These are phyloP conservation scores for Phanerotoma sp. DNA, from an alignment of 2,888 invertebrate species.

Conservation along the genomic window DNA sequence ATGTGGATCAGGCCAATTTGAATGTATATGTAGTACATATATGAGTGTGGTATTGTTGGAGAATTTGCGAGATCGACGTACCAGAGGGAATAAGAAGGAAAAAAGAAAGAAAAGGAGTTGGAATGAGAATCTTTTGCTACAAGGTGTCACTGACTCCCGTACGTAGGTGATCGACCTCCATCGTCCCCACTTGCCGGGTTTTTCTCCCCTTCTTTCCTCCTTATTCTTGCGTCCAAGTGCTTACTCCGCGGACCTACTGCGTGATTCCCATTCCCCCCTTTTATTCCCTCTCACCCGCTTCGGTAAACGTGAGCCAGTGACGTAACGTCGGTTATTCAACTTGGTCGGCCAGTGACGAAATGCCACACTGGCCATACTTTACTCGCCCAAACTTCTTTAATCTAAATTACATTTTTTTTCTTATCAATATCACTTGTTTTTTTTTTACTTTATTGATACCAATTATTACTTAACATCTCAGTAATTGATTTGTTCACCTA, in stretches of 20 bases:
- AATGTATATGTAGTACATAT: neutral
- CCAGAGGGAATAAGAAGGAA: slow-evolving; percentile 3
- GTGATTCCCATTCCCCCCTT: neutral
- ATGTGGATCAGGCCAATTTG: neutral
- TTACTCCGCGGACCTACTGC: slow-evolving; percentile 19
- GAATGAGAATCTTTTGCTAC: slow-evolving; percentile 34
- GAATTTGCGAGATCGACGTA: neutral
- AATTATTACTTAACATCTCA: neutral
- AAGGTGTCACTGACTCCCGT: slow-evolving; percentile 58
- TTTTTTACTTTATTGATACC: neutral
- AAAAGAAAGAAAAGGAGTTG: slow-evolving; percentile 2
- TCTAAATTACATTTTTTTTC: slow-evolving; percentile 16
- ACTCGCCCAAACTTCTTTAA: slow-evolving; percentile 40
- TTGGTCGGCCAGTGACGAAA: slow-evolving; percentile 54
- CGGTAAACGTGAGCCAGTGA: slow-evolving; percentile 44
- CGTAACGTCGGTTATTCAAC: slow-evolving; percentile 58
- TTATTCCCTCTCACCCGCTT: slow-evolving; percentile 16
- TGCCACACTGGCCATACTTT: slow-evolving; percentile 47
- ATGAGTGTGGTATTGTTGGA: neutral
- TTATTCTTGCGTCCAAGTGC: slow-evolving; percentile 14
- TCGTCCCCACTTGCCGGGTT: slow-evolving; percentile 33
- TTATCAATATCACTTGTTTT: neutral
- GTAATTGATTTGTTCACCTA: neutral
- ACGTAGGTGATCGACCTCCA: slow-evolving; percentile 58
- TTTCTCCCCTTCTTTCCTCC: slow-evolving; percentile 36